Conservation (phyloP, 2,888 invertebrate genomes). For the Orthosia incerta region DNA sequence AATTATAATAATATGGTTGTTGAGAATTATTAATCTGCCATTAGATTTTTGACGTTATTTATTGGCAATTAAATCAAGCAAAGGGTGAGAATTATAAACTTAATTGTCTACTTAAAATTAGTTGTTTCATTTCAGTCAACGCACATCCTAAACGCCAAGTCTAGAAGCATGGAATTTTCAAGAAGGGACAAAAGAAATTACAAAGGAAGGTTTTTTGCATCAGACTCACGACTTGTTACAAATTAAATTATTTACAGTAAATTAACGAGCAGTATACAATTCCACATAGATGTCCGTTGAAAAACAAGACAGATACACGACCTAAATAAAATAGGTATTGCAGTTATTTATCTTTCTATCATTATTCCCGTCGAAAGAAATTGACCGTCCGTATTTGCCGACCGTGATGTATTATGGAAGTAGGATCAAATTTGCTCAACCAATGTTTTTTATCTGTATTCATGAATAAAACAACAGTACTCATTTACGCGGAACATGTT, state of each 20-base stretch:
- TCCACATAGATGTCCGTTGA: background rate
- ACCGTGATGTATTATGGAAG: constrained; percentile 57
- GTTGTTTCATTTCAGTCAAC: no score
- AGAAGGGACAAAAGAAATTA: no score
- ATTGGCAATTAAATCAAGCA: no score
- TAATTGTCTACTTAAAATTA: no score
- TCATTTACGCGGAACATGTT: constrained; percentile 59
- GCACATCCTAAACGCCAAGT: no score
- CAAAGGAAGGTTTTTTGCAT: no score
- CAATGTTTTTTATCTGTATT: constrained; percentile 60
- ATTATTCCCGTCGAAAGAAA: constrained; percentile 29
- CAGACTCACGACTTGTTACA: no score
- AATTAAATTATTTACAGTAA: no score
- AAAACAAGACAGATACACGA: constrained; percentile 4
- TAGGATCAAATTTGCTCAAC: constrained; percentile 58
- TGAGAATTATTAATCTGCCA: background rate
- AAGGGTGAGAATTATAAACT: background rate
- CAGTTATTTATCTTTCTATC: constrained; percentile 45
- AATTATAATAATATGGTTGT: background rate
- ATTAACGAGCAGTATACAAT: background rate
- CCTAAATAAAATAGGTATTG: constrained; percentile 25
- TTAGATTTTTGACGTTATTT: no score
- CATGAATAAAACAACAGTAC: constrained; percentile 62
- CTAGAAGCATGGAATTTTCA: no score
- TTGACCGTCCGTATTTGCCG: constrained; percentile 41